A percentile compares a stretch with the other conserved stretches of the same genome.
These are phyloP conservation scores for Pteropus alecto DNA, from an alignment of 2,113 vertebrate species.

Conservation along the genomic window DNA sequence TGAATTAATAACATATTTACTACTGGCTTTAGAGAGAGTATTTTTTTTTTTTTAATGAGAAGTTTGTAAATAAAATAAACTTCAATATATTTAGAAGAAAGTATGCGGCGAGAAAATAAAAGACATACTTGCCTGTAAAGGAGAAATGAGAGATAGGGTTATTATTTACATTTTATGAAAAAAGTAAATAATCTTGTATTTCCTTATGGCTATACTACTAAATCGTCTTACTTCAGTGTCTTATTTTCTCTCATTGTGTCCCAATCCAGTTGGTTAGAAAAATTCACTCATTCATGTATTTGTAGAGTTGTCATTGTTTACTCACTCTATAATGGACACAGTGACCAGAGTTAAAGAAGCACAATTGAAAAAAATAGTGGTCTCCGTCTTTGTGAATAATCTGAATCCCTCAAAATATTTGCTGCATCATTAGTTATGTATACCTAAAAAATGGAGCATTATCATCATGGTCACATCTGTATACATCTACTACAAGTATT, in stretches of 20 bases:
- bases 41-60: not conserved
- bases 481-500: not conserved
- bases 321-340: not conserved
- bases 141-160: not conserved
- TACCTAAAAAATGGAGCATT: not conserved
- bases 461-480: not conserved
- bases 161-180: not conserved
- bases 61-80: not conserved
- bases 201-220: not conserved
- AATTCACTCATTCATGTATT: not conserved
- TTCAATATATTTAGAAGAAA: not conserved
- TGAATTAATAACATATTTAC: not conserved
- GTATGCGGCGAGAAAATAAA: not conserved
- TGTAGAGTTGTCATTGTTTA: not conserved
- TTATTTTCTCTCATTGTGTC: not conserved
- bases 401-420: not conserved
- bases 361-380: not conserved
- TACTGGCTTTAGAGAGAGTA: not conserved
- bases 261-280: not conserved
- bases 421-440: not conserved
- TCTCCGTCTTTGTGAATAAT: not conserved
- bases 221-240: not conserved
- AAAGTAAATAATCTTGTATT: not conserved
- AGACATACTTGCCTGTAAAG: not conserved
- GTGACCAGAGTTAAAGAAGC: not conserved